These are phyloP conservation scores for Coelinius sp. DNA, from an alignment of 2,888 invertebrate species.

Conservation along the genomic window DNA sequence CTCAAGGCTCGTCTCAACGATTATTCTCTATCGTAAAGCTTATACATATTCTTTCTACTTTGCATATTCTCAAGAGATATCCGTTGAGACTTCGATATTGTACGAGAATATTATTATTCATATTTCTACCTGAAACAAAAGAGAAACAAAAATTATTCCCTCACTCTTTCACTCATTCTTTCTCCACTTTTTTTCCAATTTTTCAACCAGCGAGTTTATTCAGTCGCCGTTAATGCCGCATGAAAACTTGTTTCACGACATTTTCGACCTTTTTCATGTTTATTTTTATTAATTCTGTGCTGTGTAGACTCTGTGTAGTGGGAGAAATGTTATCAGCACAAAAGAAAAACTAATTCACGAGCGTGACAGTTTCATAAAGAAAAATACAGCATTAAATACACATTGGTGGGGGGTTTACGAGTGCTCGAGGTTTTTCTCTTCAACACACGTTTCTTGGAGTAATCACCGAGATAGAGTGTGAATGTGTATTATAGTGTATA, in stretches of 20 bases:
- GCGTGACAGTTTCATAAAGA: not conserved
- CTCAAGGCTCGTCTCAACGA: slow-evolving; percentile 35
- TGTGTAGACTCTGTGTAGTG: not conserved
- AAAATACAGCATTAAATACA: not conserved
- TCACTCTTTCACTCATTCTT: not conserved
- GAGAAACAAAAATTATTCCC: not conserved
- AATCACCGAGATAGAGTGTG: slow-evolving; percentile 17
- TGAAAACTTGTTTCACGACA: not conserved
- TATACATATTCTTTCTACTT: slow-evolving; percentile 41
- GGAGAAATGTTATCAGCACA: not conserved
- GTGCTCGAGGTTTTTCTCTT: not conserved
- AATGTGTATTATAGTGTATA: not conserved
- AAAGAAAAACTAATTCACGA: not conserved
- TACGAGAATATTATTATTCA: slow-evolving; percentile 45
- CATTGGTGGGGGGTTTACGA: not conserved
- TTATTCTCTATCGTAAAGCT: slow-evolving; percentile 28
- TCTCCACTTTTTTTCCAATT: not conserved
- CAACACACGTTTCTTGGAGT: not conserved
- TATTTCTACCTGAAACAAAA: slow-evolving; percentile 22
- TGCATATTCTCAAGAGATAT: slow-evolving; percentile 46
- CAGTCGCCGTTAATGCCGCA: not conserved
- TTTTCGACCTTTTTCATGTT: not conserved
- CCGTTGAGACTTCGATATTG: slow-evolving; percentile 43
- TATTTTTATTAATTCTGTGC: not conserved
- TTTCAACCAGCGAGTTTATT: not conserved